A percentile compares a stretch with the other conserved stretches of the same genome.
Conservation (phyloP, 2,113 vertebrate species). For the Callipepla squamata region DNA sequence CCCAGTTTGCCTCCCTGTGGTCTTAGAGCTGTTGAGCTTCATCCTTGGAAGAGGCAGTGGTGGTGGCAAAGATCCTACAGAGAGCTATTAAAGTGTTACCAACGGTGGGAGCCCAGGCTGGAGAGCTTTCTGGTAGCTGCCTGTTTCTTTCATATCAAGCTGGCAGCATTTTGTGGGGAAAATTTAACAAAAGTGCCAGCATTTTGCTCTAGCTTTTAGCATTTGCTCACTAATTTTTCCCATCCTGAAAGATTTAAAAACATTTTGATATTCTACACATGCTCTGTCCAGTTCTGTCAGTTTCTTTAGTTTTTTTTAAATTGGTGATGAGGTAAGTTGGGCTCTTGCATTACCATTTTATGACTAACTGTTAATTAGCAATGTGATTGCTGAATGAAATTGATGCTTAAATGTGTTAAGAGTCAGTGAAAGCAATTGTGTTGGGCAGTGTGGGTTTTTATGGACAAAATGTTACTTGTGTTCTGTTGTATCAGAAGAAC, state of each 20-base stretch:
- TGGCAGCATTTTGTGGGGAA: background rate
- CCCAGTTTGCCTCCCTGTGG: slow-evolving; percentile 64
- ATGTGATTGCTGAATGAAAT: background rate
- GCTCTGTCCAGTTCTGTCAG: background rate
- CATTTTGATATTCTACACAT: background rate
- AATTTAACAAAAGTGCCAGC: fast-evolving
- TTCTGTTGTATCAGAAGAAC: background rate
- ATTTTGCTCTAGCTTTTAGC: background rate
- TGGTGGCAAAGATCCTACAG: slow-evolving; percentile 69
- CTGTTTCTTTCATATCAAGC: slow-evolving; percentile 25
- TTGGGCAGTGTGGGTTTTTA: background rate
- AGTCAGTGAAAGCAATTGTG: background rate
- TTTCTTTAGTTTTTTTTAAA: background rate
- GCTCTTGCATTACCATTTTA: background rate
- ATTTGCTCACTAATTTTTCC: background rate
- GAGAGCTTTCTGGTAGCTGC: slow-evolving; percentile 39
- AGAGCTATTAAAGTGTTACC: slow-evolving; percentile 67
- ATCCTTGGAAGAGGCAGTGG: slow-evolving; percentile 58
- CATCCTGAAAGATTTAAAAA: background rate
- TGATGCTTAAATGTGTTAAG: background rate
- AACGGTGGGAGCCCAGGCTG: slow-evolving; percentile 30
- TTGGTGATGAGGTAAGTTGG: background rate
- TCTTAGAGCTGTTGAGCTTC: slow-evolving; percentile 60
- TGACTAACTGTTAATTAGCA: background rate
- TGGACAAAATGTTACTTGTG: background rate